A percentile compares a stretch with the other conserved stretches of the same genome.
phyloP scores from a whole-genome alignment of 1,140 invertebrate species.

The Paraescarpia echinospica region DNA sequence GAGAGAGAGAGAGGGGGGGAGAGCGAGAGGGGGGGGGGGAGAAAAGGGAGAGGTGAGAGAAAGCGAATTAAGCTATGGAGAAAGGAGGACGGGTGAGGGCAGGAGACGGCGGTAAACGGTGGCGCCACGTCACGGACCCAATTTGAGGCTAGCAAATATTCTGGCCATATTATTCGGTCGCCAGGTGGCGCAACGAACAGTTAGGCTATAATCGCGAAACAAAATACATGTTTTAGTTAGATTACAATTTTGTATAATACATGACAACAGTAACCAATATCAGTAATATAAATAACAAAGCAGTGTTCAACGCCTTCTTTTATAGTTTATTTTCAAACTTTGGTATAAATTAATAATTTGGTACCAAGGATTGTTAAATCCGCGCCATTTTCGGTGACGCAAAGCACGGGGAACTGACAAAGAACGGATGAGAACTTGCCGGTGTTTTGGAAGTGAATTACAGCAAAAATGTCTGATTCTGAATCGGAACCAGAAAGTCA shows the following conservation, averaged over 20 bases:
- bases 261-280: not conserved
- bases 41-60: too few relatives aligned
- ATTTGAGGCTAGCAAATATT: not conserved
- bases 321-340: not conserved
- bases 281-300: not conserved
- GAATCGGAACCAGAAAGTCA: not conserved
- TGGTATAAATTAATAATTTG: not conserved
- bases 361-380: not conserved
- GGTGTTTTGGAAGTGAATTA: not conserved
- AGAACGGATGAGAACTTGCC: not conserved
- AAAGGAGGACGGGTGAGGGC: too few relatives aligned
- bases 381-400: constrained; percentile 2
- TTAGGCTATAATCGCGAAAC: not conserved
- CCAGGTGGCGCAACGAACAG: not conserved
- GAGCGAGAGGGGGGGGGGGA: too few relatives aligned
- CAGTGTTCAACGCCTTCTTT: not conserved
- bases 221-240: not conserved
- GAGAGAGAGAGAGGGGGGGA: too few relatives aligned
- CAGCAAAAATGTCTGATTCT: not conserved
- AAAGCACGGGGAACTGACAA: constrained; percentile 3
- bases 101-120: not conserved
- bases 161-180: not conserved
- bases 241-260: not conserved
- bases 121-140: not conserved
- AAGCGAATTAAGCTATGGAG: too few relatives aligned